Conservation (phyloP, 2,113 vertebrate genomes). For the Perca schrenkii region DNA sequence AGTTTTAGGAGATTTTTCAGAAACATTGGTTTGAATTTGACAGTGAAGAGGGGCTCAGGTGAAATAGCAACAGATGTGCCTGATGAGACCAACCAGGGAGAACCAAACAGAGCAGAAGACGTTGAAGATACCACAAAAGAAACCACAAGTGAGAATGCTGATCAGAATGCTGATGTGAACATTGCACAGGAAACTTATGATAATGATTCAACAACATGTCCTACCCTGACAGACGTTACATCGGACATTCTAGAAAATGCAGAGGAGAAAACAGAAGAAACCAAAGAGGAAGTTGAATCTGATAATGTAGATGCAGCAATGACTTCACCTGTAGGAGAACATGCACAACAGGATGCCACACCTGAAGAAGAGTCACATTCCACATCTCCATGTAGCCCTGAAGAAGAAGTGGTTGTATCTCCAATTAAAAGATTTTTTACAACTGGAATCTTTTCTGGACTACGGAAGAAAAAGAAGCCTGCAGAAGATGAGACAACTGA, state of each 20-base stretch:
- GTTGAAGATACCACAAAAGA: conserved; percentile 18
- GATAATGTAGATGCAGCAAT: conserved; percentile 54
- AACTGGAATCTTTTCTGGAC: conserved; percentile 88
- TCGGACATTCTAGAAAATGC: conserved; percentile 49
- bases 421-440: conserved; percentile 92
- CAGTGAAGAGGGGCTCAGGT: conserved; percentile 89
- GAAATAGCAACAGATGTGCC: conserved; percentile 82
- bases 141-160: conserved; percentile 24
- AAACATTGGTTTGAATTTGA: conserved; percentile 92
- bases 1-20: conserved; percentile 93
- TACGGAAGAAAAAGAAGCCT: conserved; percentile 89
- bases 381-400: conserved; percentile 70
- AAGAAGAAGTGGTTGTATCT: conserved; percentile 82
- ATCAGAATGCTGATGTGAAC: conserved; percentile 30
- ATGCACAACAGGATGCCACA: conserved; percentile 24
- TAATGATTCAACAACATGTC: conserved; percentile 67
- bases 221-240: conserved; percentile 59
- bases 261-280: conserved; percentile 51
- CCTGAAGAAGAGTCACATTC: conserved; percentile 31
- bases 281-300: conserved; percentile 69
- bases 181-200: conserved; percentile 43
- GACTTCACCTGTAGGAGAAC: conserved; percentile 17
- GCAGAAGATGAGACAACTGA: conserved; percentile 78
- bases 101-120: conserved; percentile 70
- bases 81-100: conserved; percentile 78